Base-by-base conservation (phyloP, 2,888 invertebrate species). In the Dyspetes luteomarginatus region DNA sequence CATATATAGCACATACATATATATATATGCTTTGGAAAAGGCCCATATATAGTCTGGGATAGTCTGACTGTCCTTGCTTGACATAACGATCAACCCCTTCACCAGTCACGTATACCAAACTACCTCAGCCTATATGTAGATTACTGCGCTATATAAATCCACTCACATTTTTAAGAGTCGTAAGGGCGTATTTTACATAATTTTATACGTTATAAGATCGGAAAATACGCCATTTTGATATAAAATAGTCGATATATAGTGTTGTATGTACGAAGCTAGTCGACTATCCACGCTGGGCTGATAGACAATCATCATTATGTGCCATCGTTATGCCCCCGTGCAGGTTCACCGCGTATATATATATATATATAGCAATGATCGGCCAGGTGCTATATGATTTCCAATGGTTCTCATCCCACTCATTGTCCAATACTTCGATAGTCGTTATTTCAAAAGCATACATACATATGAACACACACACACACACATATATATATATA, bases 261-360 rank as follows among this genome's bases (percentile, higher is more conserved):
- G 7, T 2, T 12, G 9, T 4, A 45, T 71, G 22, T 62, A 65
- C 52, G 36, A 55, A 73, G 30, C 76, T 17, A 56, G 55, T 28
- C 64, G 50, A 45, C 77, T 75, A 83, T 84, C 81, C 73, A 64
- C 81, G 73, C 78, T 80, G 78, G 83, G 9, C 81, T 85, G 86
- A 89, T 87, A 85, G 89, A 87, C 85, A 89, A 88, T 87, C 83
- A 84, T 85, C 83, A 84, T 83, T 78, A 78, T 83, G 84, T 79
- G 82, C 85, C 84, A 86, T 87, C 87, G 85, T 86, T 88, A 88
- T 85, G 85, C 83, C 43, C 67, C 77, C 73, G 71, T 62, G 19
- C 64, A 73, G 62, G 56, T 72, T 30, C 41, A 68, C 41, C 28
- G 60, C 52, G 3, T n/a, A 24, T 24, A 36, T 41, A 36, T 4